A percentile compares a stretch with the other conserved stretches of the same genome.
phyloP scores from a whole-genome alignment of 2,888 invertebrate species.

The Rhodophaea formosa region DNA sequence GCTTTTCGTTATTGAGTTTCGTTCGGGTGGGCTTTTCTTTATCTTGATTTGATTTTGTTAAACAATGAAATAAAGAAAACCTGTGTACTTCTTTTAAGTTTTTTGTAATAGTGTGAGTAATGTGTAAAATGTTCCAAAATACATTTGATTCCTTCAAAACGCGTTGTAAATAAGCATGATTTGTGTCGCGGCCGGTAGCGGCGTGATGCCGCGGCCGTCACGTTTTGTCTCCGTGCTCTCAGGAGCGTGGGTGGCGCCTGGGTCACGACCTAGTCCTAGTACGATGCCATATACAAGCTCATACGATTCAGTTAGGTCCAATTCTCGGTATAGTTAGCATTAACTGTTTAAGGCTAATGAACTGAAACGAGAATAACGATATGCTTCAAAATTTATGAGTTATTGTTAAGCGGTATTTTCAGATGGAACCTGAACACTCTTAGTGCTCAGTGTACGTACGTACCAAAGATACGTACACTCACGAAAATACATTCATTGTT shows the following conservation, averaged over 20 bases:
- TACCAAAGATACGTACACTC: not conserved
- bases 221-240: constrained; percentile 31
- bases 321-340: not conserved
- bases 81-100: not conserved
- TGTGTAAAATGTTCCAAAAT: constrained; percentile 9
- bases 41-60: constrained; percentile 24
- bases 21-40: constrained; percentile 33
- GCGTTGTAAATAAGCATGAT: constrained; percentile 22
- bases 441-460: not conserved
- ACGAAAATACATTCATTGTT: not conserved
- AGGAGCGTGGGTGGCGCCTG: constrained; percentile 44
- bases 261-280: constrained; percentile 39
- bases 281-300: constrained; percentile 15
- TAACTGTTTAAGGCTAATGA: not conserved
- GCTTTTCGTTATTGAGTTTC: constrained; percentile 33
- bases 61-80: not conserved
- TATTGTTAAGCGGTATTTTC: constrained; percentile 3
- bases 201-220: constrained; percentile 30
- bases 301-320: constrained; percentile 16
- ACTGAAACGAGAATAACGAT: constrained; percentile 1
- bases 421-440: not conserved
- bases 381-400: constrained; percentile 5
- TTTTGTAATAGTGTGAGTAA: not conserved
- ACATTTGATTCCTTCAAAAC: constrained; percentile 17
- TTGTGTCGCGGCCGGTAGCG: constrained; percentile 23